phyloP scores from a whole-genome alignment of 2,113 vertebrate genomes.

The Equus przewalskii region DNA sequence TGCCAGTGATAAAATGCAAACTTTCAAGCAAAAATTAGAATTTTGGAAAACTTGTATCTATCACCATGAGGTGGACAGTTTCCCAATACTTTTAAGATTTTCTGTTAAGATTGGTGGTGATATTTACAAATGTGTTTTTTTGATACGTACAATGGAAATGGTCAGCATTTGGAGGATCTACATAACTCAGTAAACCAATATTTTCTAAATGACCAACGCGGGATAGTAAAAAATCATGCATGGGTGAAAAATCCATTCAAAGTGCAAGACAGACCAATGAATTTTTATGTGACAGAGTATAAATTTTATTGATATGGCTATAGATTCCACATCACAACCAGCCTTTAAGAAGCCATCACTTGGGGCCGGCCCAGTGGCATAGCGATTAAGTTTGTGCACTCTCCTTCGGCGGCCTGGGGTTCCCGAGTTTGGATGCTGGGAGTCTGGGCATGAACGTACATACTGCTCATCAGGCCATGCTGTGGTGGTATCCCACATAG shows the following conservation, averaged over 20 bases:
- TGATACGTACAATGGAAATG: not conserved
- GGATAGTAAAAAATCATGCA: not conserved
- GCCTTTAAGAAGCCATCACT: not conserved
- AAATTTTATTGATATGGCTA: not conserved
- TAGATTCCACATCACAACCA: not conserved
- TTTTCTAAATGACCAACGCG: not conserved
- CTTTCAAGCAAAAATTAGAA: constrained; percentile 39
- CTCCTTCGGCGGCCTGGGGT: no score
- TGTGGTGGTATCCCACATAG: no score
- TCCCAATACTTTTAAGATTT: not conserved
- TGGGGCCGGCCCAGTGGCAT: not conserved
- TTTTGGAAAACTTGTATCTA: not conserved
- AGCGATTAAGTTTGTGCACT: no score
- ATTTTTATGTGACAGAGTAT: not conserved
- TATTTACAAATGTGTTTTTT: constrained; percentile 27
- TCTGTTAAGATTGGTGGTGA: not conserved
- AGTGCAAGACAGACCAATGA: not conserved
- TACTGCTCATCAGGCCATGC: no score
- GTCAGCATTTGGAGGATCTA: constrained; percentile 7
- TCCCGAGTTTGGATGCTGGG: no score
- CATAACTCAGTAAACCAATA: not conserved
- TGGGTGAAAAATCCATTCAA: not conserved
- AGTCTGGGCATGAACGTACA: no score
- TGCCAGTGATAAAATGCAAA: constrained; percentile 38
- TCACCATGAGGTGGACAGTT: not conserved